Evolutionary conservation across 2,888 invertebrate genomes (phyloP).

Genomic region (Rosalia funebris): DNA sequence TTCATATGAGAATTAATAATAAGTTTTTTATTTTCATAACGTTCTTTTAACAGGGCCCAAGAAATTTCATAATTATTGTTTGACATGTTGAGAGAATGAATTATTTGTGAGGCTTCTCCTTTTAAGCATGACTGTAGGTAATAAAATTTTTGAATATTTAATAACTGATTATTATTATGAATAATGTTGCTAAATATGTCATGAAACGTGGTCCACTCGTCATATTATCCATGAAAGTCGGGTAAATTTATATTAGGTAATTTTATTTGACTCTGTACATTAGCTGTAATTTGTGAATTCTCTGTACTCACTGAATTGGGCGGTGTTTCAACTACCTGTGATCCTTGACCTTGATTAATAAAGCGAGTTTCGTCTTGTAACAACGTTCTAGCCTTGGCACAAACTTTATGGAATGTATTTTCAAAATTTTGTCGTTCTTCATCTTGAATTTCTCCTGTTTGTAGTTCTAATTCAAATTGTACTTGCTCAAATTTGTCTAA

Average conservation of each 20-base stretch:
- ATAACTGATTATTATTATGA: slow-evolving; percentile 9
- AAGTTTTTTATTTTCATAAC: slow-evolving; percentile 25
- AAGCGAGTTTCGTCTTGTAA: neutral
- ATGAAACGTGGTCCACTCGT: slow-evolving; percentile 8
- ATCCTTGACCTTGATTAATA: neutral
- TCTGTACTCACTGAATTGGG: neutral
- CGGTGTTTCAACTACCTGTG: neutral
- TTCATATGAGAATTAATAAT: slow-evolving; percentile 20
- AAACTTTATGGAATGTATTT: slow-evolving; percentile 4
- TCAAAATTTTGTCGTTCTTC: neutral
- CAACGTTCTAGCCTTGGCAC: neutral
- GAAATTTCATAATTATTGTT: slow-evolving; percentile 26
- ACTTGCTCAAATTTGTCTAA: neutral
- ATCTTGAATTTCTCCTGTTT: neutral
- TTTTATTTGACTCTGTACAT: slow-evolving; percentile 6
- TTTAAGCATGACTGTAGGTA: slow-evolving; percentile 26
- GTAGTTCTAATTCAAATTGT: neutral
- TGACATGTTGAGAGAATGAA: slow-evolving; percentile 24
- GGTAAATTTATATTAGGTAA: slow-evolving; percentile 16
- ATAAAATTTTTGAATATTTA: slow-evolving; percentile 29
- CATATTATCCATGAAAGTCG: slow-evolving; percentile 15
- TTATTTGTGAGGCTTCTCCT: slow-evolving; percentile 23
- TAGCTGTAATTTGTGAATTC: neutral
- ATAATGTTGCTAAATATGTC: slow-evolving; percentile 17
- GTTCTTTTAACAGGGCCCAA: slow-evolving; percentile 22